Evolutionary conservation across 2,888 invertebrate genomes (phyloP).

Genomic region (Eupithecia tripunctaria): DNA sequence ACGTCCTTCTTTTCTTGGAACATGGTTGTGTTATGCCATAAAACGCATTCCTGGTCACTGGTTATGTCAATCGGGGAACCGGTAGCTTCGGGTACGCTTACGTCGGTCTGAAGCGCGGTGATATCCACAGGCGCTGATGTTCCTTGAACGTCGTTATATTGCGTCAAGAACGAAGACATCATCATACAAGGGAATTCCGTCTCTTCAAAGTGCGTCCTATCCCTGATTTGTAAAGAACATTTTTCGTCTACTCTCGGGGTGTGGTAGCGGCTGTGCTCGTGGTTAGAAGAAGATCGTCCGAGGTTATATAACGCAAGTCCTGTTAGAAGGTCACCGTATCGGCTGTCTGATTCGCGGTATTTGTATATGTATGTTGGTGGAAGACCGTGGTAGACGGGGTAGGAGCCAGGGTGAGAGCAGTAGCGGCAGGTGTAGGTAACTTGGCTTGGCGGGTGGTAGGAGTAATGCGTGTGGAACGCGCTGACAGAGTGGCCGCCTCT

Average conservation of each 20-base stretch:
- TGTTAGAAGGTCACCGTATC: slow-evolving; percentile 68
- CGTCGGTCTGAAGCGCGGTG: slow-evolving; percentile 55
- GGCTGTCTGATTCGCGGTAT: slow-evolving; percentile 67
- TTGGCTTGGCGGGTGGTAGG: slow-evolving; percentile 73
- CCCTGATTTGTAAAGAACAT: slow-evolving; percentile 72
- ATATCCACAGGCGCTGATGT: slow-evolving; percentile 63
- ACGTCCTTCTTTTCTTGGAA: slow-evolving; percentile 61
- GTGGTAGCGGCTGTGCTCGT: slow-evolving; percentile 60
- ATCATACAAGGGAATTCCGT: slow-evolving; percentile 72
- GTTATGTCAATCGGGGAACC: slow-evolving; percentile 61
- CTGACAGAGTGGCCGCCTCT: slow-evolving; percentile 60
- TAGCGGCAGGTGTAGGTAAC: slow-evolving; percentile 68
- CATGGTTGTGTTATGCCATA: slow-evolving; percentile 72
- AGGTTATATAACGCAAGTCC: slow-evolving; percentile 77
- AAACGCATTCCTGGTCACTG: slow-evolving; percentile 66
- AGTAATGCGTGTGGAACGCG: slow-evolving; percentile 67
- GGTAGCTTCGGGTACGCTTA: slow-evolving; percentile 48
- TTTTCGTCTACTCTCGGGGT: slow-evolving; percentile 59
- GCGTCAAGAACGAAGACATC: slow-evolving; percentile 73
- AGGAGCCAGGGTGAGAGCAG: slow-evolving; percentile 62
- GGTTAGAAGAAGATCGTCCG: slow-evolving; percentile 62
- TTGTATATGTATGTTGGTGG: slow-evolving; percentile 75
- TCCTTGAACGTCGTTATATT: slow-evolving; percentile 46
- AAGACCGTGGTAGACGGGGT: slow-evolving; percentile 73
- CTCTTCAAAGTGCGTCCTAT: slow-evolving; percentile 66